Percentiles rank a stretch among this genome's conserved stretches.
phyloP scores from a whole-genome alignment of 35 echinoderm and acorn worm species.

The Ptychodera flava region DNA sequence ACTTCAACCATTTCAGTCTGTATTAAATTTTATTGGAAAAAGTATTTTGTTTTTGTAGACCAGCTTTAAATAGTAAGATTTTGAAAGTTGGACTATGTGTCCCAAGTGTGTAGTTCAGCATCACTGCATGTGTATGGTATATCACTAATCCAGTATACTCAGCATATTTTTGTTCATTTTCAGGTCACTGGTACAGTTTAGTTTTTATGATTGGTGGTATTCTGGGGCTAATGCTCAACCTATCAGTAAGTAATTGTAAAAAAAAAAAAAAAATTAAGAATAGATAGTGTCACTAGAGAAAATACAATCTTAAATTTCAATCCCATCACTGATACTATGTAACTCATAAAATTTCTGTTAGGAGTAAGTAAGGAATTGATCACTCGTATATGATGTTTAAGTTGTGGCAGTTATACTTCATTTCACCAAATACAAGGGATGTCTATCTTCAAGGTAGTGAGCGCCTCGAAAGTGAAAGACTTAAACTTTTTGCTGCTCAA shows the following conservation, averaged over 20 bases:
- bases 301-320: background rate
- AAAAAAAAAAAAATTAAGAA: no score
- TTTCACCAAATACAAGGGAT: no score
- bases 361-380: background rate
- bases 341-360: background rate
- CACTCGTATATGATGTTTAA: no score
- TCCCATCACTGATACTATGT: background rate
- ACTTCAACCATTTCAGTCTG: background rate
- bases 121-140: no score
- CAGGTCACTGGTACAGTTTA: background rate
- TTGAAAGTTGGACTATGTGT: no score
- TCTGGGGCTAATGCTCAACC: background rate
- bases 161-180: background rate
- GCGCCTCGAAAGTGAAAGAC: no score
- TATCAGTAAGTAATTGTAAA: background rate
- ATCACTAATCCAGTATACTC: background rate
- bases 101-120: no score
- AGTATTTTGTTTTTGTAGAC: background rate
- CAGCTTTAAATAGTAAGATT: no score
- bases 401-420: no score
- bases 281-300: no score
- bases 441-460: no score
- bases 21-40: background rate
- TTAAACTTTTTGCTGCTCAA: no score
- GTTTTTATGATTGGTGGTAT: background rate